phyloP scores from a whole-genome alignment of 2,113 vertebrate genomes.

The Rhadina sibilatrix region DNA sequence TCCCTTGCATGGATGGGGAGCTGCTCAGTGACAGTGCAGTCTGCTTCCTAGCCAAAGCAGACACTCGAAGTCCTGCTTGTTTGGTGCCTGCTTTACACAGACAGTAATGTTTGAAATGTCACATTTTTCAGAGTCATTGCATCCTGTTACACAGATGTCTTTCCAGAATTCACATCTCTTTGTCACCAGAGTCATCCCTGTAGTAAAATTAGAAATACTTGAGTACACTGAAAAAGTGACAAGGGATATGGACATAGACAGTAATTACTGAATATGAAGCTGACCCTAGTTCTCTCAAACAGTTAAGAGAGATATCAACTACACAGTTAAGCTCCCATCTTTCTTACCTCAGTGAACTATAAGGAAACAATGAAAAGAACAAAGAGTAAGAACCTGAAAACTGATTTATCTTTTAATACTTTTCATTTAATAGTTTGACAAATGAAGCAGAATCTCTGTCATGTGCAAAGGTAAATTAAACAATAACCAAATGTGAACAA shows the following conservation, averaged over 20 bases:
- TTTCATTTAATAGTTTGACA: neutral
- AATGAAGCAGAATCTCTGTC: neutral
- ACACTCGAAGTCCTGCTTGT: neutral
- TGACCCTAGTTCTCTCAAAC: neutral
- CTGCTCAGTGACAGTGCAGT: neutral
- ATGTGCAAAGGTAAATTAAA: neutral
- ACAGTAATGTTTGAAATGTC: neutral
- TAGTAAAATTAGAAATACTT: neutral
- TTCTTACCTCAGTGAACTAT: neutral
- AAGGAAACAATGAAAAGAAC: neutral
- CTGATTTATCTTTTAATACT: neutral
- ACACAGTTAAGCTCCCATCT: neutral
- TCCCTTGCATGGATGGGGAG: rapidly evolving
- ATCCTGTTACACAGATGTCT: neutral
- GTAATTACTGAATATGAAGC: neutral
- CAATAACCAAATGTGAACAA: neutral
- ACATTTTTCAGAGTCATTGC: neutral
- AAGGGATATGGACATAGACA: neutral
- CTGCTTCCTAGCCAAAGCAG: neutral
- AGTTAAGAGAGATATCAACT: neutral
- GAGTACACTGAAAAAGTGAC: neutral
- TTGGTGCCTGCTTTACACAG: rapidly evolving
- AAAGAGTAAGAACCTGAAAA: neutral
- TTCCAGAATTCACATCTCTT: neutral
- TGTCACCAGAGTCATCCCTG: rapidly evolving